Percentiles rank a stretch among this genome's conserved stretches.
Evolutionary conservation across 2,113 vertebrate genomes (phyloP).

Genomic region (Cricetomys ansorgei): DNA sequence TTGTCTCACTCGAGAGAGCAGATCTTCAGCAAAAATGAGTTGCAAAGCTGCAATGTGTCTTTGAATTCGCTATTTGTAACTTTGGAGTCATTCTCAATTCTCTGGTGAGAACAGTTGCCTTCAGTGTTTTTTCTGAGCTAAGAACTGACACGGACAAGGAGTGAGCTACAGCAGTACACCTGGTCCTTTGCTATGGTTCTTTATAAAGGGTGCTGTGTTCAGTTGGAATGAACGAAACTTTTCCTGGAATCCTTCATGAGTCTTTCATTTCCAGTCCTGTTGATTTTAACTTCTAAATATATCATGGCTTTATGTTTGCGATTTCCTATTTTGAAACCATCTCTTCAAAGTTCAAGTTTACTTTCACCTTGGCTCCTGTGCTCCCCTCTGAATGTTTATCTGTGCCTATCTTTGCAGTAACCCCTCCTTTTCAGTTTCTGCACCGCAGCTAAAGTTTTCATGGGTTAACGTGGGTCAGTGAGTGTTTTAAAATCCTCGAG

Average conservation of each 20-base stretch:
- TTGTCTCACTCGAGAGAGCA: background rate
- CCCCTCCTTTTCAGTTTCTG: background rate
- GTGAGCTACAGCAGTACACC: background rate
- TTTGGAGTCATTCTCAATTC: background rate
- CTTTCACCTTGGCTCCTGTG: background rate
- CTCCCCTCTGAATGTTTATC: background rate
- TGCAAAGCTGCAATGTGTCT: background rate
- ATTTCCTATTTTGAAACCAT: background rate
- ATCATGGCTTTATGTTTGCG: background rate
- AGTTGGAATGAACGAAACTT: background rate
- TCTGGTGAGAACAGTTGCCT: background rate
- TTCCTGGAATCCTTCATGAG: background rate
- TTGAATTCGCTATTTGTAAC: background rate
- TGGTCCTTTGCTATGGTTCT: background rate
- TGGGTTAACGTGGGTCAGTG: background rate
- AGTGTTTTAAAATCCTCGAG: background rate
- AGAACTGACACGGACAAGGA: background rate
- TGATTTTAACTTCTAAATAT: background rate
- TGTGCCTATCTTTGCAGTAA: background rate
- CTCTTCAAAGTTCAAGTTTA: background rate
- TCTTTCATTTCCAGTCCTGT: background rate
- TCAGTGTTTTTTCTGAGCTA: background rate
- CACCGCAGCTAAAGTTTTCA: background rate
- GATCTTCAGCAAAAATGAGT: background rate
- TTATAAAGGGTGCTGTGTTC: background rate